Base-by-base conservation (phyloP, 2,888 invertebrate genomes). In the Ophraella communa region DNA sequence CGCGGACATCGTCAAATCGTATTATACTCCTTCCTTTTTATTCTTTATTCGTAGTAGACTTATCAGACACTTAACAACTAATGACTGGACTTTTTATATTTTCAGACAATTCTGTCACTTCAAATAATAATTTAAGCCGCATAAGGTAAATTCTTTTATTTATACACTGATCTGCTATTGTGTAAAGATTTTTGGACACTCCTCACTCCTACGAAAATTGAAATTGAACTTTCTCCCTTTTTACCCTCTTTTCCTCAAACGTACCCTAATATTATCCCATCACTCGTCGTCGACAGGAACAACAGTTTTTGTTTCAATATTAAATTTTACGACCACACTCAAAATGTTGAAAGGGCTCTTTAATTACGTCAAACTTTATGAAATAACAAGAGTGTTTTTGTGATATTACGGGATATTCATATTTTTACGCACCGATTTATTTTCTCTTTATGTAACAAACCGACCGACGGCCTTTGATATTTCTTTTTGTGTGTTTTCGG, bases 91-190 rank as follows among this genome's bases (percentile, higher is more conserved):
- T n/a, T n/a, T n/a, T n/a, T n/a, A n/a, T n/a, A n/a, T n/a, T n/a
- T n/a, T n/a, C n/a, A n/a, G n/a, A n/a, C n/a, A n/a, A n/a, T n/a
- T n/a, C n/a, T n/a, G n/a, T n/a, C n/a, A n/a, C n/a, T n/a, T n/a
- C n/a, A n/a, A n/a, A n/a, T n/a, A n/a, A n/a, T n/a, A n/a, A 70
- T 68, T 70, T 66, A 66, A 66, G 64, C 60, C 39, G 30, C 68
- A 68, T 70, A 70, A 68, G 68, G 70, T 65, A 63, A 65, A 67
- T 62, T 69, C 69, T 54, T 66, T 66, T 63, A 64, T 58, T 65
- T 61, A 65, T 53, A 64, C 59, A 64, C 64, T 44, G 47, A 21
- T 59, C 64, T 53, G 64, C 56, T 55, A 58, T 68, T 63, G 63
- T 62, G 56, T 60, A 67, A 61, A 54, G 60, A 60, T 60, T 62